Conservation (phyloP, 1,140 invertebrate species). For the Eubasilissa regina region DNA sequence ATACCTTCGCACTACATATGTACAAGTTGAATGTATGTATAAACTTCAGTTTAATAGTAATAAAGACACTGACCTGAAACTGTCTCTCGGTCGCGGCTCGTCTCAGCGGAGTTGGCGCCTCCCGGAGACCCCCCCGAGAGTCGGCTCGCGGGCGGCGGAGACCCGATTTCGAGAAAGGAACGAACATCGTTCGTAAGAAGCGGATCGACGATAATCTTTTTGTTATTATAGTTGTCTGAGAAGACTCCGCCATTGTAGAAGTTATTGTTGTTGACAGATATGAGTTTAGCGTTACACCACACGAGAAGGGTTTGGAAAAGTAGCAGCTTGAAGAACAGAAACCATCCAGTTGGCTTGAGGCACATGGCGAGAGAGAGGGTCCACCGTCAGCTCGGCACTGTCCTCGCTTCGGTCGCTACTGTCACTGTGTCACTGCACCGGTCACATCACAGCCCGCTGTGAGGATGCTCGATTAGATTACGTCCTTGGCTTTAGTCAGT, state of each 20-base stretch:
- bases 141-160: neutral
- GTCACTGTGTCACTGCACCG: neutral
- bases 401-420: neutral
- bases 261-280: conserved; percentile 27
- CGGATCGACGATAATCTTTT: conserved; percentile 16
- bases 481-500: neutral
- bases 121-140: neutral
- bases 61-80: neutral
- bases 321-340: conserved; percentile 39
- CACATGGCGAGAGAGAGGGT: neutral
- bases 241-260: conserved; percentile 32
- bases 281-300: conserved; percentile 35
- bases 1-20: no score
- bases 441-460: neutral
- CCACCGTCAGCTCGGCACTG: neutral
- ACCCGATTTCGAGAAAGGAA: neutral
- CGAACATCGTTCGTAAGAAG: conserved; percentile 23
- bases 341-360: conserved; percentile 9
- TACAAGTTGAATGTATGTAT: no score
- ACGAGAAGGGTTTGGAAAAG: conserved; percentile 27
- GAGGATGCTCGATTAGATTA: neutral
- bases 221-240: conserved; percentile 22
- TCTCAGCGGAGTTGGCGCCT: neutral
- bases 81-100: neutral
- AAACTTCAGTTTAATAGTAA: no score